Evolutionary conservation across 2,888 invertebrate species (phyloP).

Genomic region (Limnephilus marmoratus): DNA sequence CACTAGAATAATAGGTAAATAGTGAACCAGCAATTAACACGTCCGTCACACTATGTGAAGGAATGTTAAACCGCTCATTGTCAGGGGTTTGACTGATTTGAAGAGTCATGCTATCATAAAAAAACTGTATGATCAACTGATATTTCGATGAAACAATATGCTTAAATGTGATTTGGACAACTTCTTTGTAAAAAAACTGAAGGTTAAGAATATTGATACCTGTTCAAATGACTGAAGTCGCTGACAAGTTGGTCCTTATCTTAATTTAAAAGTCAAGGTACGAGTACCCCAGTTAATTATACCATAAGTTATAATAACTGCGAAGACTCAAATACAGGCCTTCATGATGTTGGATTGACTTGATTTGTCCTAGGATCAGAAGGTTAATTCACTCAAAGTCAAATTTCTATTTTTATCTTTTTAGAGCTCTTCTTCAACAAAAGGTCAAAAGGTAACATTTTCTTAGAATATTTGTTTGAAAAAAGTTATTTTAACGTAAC

Average conservation of each 20-base stretch:
- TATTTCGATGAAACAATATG: neutral
- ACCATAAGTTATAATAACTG: neutral
- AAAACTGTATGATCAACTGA: neutral
- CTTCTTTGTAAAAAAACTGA: neutral
- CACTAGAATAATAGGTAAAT: neutral
- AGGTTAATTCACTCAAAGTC: neutral
- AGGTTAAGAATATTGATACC: neutral
- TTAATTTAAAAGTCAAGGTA: too few species aligned
- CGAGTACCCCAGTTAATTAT: neutral
- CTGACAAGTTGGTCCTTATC: neutral
- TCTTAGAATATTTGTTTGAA: neutral
- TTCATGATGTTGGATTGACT: neutral
- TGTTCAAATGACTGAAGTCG: neutral
- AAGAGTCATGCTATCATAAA: neutral
- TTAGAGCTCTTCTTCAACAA: neutral
- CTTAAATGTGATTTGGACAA: neutral
- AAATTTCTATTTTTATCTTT: neutral
- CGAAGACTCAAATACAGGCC: neutral
- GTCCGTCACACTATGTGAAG: neutral
- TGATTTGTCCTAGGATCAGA: neutral
- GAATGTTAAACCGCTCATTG: neutral
- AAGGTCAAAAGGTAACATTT: neutral
- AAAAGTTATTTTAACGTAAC: neutral
- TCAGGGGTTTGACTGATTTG: neutral
- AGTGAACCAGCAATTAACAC: conserved; percentile 7